Percentiles rank a stretch among this genome's conserved stretches.
Conservation (phyloP, 2,888 invertebrate species). For the Stenoptilia bipunctidactyla region DNA sequence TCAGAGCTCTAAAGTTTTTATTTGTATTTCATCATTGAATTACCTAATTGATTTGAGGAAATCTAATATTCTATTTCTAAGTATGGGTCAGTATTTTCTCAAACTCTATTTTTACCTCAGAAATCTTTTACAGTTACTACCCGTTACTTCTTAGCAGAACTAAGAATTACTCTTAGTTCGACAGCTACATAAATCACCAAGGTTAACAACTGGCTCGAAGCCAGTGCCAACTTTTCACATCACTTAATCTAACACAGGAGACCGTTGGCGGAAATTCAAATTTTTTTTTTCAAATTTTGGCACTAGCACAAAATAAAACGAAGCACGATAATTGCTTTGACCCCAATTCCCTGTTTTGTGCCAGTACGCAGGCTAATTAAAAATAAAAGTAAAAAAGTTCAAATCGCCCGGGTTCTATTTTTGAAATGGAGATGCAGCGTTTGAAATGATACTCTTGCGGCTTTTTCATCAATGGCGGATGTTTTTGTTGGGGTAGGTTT, state of each 20-base stretch:
- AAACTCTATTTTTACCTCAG: too few species aligned
- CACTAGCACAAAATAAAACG: slow-evolving; percentile 47
- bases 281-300: slow-evolving; percentile 49
- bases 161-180: slow-evolving; percentile 7
- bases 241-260: slow-evolving; percentile 51
- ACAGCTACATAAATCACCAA: slow-evolving; percentile 35
- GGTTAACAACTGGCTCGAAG: slow-evolving; percentile 26
- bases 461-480: too few species aligned
- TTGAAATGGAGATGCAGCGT: neutral
- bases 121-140: too few species aligned
- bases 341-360: slow-evolving; percentile 30
- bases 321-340: slow-evolving; percentile 52
- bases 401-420: neutral
- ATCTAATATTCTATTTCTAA: too few species aligned
- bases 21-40: too few species aligned
- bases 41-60: too few species aligned
- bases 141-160: too few species aligned
- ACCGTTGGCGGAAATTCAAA: slow-evolving; percentile 46
- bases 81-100: too few species aligned
- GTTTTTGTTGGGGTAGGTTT: too few species aligned
- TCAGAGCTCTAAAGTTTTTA: too few species aligned
- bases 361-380: slow-evolving; percentile 11
- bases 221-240: slow-evolving; percentile 42
- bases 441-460: too few species aligned
- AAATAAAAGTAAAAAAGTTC: neutral